Percentiles rank a stretch among this genome's conserved stretches.
Conservation (phyloP, 2,888 invertebrate species). For the Helleia helle region DNA sequence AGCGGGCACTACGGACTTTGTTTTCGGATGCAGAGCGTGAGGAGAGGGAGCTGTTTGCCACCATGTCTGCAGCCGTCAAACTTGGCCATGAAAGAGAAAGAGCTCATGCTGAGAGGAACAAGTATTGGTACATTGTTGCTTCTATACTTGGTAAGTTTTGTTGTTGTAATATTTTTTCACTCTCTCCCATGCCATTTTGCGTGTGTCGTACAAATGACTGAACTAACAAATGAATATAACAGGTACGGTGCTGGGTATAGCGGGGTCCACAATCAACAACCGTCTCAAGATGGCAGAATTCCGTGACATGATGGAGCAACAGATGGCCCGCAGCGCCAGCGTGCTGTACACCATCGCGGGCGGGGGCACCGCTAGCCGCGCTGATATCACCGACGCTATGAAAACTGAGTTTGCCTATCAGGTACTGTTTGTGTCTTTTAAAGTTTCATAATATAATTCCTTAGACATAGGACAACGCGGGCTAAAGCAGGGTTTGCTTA, state of each 20-base stretch:
- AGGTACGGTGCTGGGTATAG: slow-evolving; percentile 77
- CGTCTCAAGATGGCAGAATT: slow-evolving; percentile 78
- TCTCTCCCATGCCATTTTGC: slow-evolving; percentile 15
- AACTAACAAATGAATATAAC: no score
- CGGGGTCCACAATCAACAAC: slow-evolving; percentile 79
- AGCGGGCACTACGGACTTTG: slow-evolving; percentile 74
- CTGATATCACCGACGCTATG: slow-evolving; percentile 59
- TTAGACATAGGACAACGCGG: no score
- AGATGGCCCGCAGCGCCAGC: slow-evolving; percentile 62
- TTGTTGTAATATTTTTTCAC: not conserved
- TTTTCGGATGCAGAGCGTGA: slow-evolving; percentile 79
- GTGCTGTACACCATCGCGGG: slow-evolving; percentile 60
- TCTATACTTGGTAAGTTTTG: slow-evolving; percentile 71
- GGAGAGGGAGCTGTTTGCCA: slow-evolving; percentile 83
- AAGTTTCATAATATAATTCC: no score
- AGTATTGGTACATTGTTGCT: slow-evolving; percentile 87
- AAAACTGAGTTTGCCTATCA: slow-evolving; percentile 61
- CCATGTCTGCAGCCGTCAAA: slow-evolving; percentile 82
- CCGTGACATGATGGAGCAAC: slow-evolving; percentile 72
- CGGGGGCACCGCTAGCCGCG: slow-evolving; percentile 38
- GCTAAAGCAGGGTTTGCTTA: no score
- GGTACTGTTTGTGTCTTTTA: slow-evolving; percentile 32
- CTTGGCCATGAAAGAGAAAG: slow-evolving; percentile 89
- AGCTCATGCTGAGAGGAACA: slow-evolving; percentile 86
- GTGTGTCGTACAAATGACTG: no score